Percentiles rank a stretch among this genome's conserved stretches.
phyloP scores from a whole-genome alignment of 2,888 invertebrate genomes.

The Calameuta filiformis region DNA sequence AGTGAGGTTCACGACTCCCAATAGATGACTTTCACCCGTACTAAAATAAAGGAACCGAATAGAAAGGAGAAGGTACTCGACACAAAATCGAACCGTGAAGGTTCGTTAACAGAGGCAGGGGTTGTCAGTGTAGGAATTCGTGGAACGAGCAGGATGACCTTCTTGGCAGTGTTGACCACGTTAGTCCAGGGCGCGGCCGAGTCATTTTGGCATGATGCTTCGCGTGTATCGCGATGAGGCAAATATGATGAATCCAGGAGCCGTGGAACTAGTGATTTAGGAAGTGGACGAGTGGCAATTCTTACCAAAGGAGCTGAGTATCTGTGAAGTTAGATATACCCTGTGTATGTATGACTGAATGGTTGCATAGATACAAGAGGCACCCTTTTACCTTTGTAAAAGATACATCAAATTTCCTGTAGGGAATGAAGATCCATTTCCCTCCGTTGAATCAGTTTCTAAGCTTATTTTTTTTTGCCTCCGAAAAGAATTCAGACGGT shows the following conservation, averaged over 20 bases:
- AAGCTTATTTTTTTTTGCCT: background rate
- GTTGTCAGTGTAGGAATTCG: background rate
- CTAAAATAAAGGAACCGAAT: background rate
- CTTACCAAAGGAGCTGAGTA: background rate
- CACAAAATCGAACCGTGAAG: background rate
- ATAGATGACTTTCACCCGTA: background rate
- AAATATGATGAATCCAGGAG: background rate
- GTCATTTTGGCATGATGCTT: background rate
- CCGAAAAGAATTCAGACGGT: background rate
- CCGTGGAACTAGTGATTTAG: background rate
- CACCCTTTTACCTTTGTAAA: slow-evolving; percentile 3
- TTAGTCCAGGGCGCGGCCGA: background rate
- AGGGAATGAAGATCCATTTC: background rate
- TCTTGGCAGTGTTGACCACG: background rate
- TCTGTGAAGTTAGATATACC: background rate
- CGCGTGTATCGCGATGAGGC: background rate
- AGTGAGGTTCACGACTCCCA: background rate
- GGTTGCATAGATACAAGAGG: slow-evolving; percentile 8
- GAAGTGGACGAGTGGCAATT: background rate
- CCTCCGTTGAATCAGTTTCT: background rate
- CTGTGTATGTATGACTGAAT: background rate
- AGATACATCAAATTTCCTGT: slow-evolving; percentile 7
- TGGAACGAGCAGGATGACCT: background rate
- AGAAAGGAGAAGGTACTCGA: background rate
- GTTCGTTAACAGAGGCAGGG: background rate